Evolutionary conservation across 2,113 vertebrate genomes (phyloP).

Genomic region (Heterotis niloticus): DNA sequence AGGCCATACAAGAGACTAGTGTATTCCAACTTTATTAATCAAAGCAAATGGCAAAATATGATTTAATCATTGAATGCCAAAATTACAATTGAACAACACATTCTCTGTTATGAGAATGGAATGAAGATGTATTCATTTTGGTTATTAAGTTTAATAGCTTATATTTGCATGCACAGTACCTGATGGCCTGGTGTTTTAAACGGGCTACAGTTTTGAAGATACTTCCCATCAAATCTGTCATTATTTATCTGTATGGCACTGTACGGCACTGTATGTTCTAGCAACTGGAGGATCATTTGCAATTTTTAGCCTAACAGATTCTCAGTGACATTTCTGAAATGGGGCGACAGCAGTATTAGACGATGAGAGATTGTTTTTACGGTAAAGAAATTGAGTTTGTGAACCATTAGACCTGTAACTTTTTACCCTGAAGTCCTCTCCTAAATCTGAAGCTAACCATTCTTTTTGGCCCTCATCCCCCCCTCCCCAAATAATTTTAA

Average conservation of each 20-base stretch:
- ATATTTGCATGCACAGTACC: not conserved
- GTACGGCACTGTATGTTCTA: not conserved
- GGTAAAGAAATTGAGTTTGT: not conserved
- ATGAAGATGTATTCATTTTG: not conserved
- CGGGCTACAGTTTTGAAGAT: not conserved
- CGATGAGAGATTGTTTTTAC: not conserved
- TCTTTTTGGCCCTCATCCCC: conserved; percentile 20
- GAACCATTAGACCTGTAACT: not conserved
- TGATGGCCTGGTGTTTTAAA: not conserved
- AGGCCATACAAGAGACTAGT: not conserved
- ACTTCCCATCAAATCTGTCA: not conserved
- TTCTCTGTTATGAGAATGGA: not conserved
- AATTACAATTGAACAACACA: not conserved
- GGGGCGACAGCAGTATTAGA: not conserved
- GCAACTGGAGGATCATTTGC: not conserved
- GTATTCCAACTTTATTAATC: not conserved
- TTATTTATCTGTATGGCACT: not conserved
- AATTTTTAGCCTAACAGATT: not conserved
- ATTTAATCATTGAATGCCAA: not conserved
- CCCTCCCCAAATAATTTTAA: conserved; percentile 16
- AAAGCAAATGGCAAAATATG: not conserved
- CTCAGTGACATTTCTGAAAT: not conserved
- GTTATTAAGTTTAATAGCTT: not conserved
- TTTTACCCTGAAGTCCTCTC: not conserved
- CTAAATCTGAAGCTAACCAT: not conserved